These are phyloP conservation scores for Platyrinchus mystaceus DNA, from an alignment of 2,797 vertebrate species.

Conservation along the genomic window DNA sequence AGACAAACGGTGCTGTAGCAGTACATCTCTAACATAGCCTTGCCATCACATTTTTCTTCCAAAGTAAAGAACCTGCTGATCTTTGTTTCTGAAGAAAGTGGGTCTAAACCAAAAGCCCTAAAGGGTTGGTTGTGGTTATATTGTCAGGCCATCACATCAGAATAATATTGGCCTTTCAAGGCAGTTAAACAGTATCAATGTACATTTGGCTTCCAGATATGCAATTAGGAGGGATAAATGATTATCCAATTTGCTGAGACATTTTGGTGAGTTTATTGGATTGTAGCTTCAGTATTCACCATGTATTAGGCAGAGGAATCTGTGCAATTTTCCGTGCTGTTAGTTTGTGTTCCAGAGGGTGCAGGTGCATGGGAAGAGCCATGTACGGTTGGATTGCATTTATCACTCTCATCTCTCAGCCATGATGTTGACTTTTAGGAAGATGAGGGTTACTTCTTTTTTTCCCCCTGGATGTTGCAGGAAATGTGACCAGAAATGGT, in stretches of 20 bases:
- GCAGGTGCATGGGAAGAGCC: not conserved
- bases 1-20: not conserved
- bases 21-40: not conserved
- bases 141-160: not conserved
- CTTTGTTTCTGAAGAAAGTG: not conserved
- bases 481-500: not conserved
- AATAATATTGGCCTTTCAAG: constrained; percentile 29
- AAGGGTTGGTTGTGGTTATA: not conserved
- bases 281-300: constrained; percentile 17
- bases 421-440: not conserved
- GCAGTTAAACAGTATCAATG: constrained; percentile 14
- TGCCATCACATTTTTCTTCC: not conserved
- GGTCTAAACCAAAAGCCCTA: not conserved
- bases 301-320: constrained; percentile 18
- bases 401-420: not conserved
- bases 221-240: constrained; percentile 43
- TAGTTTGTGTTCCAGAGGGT: not conserved
- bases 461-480: not conserved
- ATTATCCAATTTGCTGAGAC: constrained; percentile 42
- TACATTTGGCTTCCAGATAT: constrained; percentile 33
- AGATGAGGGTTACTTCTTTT: not conserved
- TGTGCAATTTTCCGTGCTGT: not conserved
- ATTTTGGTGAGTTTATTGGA: not conserved
- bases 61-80: not conserved
- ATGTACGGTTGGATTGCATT: not conserved